Conservation (phyloP, 2,113 vertebrate genomes). For the Callionymus lyra region DNA sequence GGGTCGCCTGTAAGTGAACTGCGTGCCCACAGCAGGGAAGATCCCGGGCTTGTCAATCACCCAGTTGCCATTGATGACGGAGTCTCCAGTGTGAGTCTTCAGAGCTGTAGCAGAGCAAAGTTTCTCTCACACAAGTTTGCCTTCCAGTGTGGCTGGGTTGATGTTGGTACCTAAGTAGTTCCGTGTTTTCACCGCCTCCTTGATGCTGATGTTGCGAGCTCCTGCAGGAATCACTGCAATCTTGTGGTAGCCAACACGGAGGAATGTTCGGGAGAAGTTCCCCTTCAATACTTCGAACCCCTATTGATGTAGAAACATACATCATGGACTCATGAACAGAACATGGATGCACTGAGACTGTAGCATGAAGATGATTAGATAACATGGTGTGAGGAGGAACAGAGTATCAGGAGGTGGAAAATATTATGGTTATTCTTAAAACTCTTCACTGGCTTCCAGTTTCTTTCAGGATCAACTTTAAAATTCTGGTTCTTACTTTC, state of each 20-base stretch:
- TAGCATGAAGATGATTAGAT: not conserved
- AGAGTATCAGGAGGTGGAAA: not conserved
- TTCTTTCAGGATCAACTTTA: no score
- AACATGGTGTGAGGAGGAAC: not conserved
- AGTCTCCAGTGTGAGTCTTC: constrained; percentile 70
- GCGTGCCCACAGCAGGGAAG: constrained; percentile 75
- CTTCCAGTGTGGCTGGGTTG: constrained; percentile 7
- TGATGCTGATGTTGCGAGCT: constrained; percentile 56
- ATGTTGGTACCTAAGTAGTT: constrained; percentile 63
- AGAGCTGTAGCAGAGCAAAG: constrained; percentile 64
- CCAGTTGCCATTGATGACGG: constrained; percentile 92
- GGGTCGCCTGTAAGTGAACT: constrained; percentile 81
- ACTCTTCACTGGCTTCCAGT: no score
- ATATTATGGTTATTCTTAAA: no score
- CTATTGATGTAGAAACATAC: constrained; percentile 30
- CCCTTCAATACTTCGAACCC: constrained; percentile 51
- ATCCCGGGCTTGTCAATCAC: constrained; percentile 83
- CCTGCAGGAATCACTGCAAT: constrained; percentile 61
- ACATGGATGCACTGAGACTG: not conserved
- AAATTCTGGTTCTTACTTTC: no score
- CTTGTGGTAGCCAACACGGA: constrained; percentile 64
- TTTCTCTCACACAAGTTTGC: not conserved
- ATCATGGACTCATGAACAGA: constrained; percentile 9
- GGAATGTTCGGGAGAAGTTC: constrained; percentile 50
- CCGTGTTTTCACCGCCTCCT: constrained; percentile 59